Evolutionary conservation across 2,888 invertebrate genomes (phyloP).

Genomic region (Netelia fuscicornis): DNA sequence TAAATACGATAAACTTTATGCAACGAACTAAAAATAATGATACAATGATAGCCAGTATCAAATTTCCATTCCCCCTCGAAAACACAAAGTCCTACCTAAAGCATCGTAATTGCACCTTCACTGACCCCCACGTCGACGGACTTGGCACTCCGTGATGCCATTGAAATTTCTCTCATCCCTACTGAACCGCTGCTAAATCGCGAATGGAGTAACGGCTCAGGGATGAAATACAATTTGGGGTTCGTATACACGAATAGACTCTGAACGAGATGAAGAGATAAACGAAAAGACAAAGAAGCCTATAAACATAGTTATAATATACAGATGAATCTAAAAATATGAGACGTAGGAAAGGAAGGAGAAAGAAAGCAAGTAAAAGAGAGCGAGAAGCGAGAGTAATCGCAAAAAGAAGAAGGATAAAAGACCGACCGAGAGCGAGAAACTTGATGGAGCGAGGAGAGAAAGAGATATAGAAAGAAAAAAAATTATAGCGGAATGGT

Average conservation of each 20-base stretch:
- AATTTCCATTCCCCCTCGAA: too few relatives aligned
- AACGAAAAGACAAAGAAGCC: slow-evolving; percentile 52
- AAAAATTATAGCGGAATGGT: slow-evolving; percentile 39
- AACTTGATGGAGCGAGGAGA: slow-evolving; percentile 2
- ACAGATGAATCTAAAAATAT: slow-evolving; percentile 12
- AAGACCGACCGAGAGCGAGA: slow-evolving; percentile 28
- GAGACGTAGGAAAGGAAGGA: slow-evolving; percentile 12
- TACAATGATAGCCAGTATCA: too few relatives aligned
- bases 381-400: slow-evolving; percentile 15
- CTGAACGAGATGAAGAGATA: slow-evolving; percentile 40
- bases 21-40: too few relatives aligned
- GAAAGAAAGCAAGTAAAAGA: slow-evolving; percentile 28
- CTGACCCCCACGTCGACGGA: too few relatives aligned
- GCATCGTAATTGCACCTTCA: too few relatives aligned
- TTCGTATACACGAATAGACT: slow-evolving; percentile 29
- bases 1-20: too few relatives aligned
- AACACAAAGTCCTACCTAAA: too few relatives aligned
- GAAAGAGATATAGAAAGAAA: slow-evolving; percentile 1
- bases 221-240: slow-evolving; percentile 32
- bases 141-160: too few relatives aligned
- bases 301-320: slow-evolving; percentile 31
- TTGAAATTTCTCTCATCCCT: slow-evolving; percentile 3
- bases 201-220: slow-evolving; percentile 22
- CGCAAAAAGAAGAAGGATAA: slow-evolving; percentile 3
- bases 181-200: background rate